Conservation (phyloP, 1,140 invertebrate genomes). For the Sitodiplosis mosellana region DNA sequence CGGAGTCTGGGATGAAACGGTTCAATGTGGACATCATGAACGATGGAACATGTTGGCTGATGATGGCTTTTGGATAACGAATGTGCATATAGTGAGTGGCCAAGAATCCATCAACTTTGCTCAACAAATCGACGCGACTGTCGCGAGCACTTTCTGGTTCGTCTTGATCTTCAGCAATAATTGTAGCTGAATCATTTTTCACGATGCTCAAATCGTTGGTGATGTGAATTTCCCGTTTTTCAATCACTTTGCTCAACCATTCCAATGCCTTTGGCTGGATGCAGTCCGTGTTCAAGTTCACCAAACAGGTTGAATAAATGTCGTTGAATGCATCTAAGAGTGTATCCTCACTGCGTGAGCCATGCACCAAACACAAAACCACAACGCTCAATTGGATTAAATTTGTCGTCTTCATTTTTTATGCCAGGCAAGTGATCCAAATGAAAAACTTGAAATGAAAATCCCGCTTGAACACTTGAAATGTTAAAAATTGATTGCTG, state of each 20-base stretch:
- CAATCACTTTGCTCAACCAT: constrained; percentile 44
- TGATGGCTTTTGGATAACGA: constrained; percentile 38
- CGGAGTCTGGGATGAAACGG: constrained; percentile 37
- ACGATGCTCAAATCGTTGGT: constrained; percentile 53
- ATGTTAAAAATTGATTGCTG: too few species aligned
- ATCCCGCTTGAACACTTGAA: too few species aligned
- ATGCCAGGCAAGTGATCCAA: too few species aligned
- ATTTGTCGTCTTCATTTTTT: too few species aligned
- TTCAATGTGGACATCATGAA: constrained; percentile 46
- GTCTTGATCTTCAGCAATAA: constrained; percentile 3
- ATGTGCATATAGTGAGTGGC: constrained; percentile 41
- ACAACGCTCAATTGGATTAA: too few species aligned
- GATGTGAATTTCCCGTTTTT: constrained; percentile 46
- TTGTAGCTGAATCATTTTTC: constrained; percentile 30
- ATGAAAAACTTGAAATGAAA: too few species aligned
- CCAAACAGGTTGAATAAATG: constrained; percentile 41
- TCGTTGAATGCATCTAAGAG: constrained; percentile 30
- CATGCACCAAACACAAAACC: too few species aligned
- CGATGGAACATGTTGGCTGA: constrained; percentile 31
- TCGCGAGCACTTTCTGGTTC: constrained; percentile 4
- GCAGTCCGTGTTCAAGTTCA: constrained; percentile 42
- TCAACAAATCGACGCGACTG: constrained; percentile 28
- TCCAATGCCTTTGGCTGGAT: constrained; percentile 54
- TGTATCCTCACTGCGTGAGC: too few species aligned
- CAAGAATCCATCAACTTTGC: constrained; percentile 42